Evolutionary conservation across 2,797 vertebrate genomes (phyloP), one percentile per base, ranked within the genome.

Genomic region (Thaleichthys pacificus): DNA sequence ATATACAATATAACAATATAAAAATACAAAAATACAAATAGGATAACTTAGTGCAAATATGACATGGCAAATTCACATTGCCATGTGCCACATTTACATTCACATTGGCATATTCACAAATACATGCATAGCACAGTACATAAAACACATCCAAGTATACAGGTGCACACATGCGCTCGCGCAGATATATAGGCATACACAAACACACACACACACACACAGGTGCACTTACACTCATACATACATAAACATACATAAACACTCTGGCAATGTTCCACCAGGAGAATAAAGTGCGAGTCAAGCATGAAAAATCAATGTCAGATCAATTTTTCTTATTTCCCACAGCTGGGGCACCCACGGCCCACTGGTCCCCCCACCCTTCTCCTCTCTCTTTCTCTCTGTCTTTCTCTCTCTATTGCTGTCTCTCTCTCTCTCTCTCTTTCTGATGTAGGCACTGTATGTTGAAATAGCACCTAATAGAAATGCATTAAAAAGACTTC

Each of bases 401-500:
- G 58, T 47, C 56, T 26, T 21, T n/a, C 47, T n/a, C 47, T 56
- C 19, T 57, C 5, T 65, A 26, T 26, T 26, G 30, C 61, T 65
- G n/a, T 42, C 15, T 26, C 28, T 28, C 28, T 58, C 12, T 58
- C 12, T 47, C 19, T 22, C 22, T 42, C 32, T 66, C 26, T 14
- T 38, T 47, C 12, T 75, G 75, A 79, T 79, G 77, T 80, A 68
- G 70, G 69, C 68, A 72, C 77, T 80, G 78, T 72, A 71, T 77
- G 77, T 80, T 84, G 79, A 84, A 86, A 86, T 75, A 80, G 82
- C 68, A 71, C 78, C 71, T 82, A 78, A 83, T 85, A 82, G 83
- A 84, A 83, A 85, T 83, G 73, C 77, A 83, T 84, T 80, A 78
- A 85, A 81, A 80, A 83, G 80, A 80, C 79, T 80, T 85, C 64